Conservation (phyloP, 1,140 invertebrate species). For the Drosophila saltans region DNA sequence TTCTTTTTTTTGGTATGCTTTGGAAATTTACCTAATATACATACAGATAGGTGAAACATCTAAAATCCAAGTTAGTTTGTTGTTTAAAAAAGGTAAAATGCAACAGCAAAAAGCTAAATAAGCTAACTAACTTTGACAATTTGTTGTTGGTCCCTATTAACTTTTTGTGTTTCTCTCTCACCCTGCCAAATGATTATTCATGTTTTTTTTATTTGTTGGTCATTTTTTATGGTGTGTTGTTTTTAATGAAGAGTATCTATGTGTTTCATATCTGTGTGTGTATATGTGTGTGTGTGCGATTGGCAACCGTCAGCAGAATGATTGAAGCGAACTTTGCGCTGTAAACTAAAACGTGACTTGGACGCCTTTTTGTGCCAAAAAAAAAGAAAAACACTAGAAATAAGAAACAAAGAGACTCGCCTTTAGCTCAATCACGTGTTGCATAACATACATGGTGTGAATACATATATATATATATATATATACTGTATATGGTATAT, state of each 20-base stretch:
- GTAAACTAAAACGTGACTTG: conserved; percentile 46
- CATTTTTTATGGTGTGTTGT: conserved; percentile 11
- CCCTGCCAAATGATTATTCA: conserved; percentile 37
- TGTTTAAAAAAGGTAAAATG: conserved; percentile 5
- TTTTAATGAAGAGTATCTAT: conserved; percentile 43
- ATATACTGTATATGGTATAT: too few relatives aligned
- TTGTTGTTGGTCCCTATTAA: conserved; percentile 29
- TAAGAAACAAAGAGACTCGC: not conserved
- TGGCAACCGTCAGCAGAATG: conserved; percentile 52
- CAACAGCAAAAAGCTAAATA: not conserved
- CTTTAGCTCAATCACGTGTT: conserved; percentile 25
- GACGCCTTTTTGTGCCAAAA: conserved; percentile 30
- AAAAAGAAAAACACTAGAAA: not conserved
- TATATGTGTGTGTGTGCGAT: conserved; percentile 21
- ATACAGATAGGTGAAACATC: not conserved
- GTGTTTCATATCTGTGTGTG: not conserved
- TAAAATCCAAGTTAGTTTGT: conserved; percentile 5
- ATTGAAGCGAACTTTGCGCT: conserved; percentile 43
- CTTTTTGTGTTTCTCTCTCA: conserved; percentile 13
- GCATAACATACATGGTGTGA: conserved; percentile 25
- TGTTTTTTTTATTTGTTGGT: conserved; percentile 49
- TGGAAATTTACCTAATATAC: conserved; percentile 8
- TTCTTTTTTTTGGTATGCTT: not conserved
- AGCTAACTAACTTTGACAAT: not conserved
- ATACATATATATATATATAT: too few relatives aligned